These are phyloP conservation scores for Raja brachyura DNA, from an alignment of 2,113 vertebrate species.

Conservation along the genomic window DNA sequence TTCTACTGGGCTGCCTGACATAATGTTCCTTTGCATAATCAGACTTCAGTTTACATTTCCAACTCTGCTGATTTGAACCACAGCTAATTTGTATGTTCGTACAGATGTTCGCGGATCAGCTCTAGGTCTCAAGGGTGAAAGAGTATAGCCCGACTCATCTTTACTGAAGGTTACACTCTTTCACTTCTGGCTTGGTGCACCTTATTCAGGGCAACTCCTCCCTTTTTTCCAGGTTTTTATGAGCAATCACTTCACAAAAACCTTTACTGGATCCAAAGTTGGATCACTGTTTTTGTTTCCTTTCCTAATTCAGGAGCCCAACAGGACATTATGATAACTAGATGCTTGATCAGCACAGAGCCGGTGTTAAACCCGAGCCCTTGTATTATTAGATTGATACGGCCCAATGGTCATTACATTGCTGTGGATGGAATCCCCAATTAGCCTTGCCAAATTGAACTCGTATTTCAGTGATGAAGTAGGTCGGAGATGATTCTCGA, in stretches of 20 bases:
- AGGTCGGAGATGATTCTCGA: background rate
- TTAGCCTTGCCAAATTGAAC: constrained; percentile 4
- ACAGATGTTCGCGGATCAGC: background rate
- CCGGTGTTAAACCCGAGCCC: background rate
- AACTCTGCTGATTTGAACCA: no score
- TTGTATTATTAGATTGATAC: background rate
- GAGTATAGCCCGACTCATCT: background rate
- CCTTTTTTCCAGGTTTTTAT: background rate
- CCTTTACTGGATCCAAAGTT: background rate
- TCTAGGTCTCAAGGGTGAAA: background rate
- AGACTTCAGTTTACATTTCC: no score
- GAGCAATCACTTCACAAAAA: background rate
- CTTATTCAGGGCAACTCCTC: background rate
- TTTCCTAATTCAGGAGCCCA: background rate
- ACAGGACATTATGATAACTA: background rate
- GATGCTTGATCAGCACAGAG: no score
- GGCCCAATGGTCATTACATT: background rate
- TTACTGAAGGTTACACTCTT: background rate
- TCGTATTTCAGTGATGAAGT: constrained; percentile 22
- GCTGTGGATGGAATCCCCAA: background rate
- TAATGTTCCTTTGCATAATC: no score
- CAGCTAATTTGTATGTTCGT: no score
- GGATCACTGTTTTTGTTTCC: background rate
- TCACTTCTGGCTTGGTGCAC: background rate
- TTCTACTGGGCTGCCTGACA: no score